Evolutionary conservation across 2,797 vertebrate species (phyloP).

Genomic region (Sebastes flavidus): DNA sequence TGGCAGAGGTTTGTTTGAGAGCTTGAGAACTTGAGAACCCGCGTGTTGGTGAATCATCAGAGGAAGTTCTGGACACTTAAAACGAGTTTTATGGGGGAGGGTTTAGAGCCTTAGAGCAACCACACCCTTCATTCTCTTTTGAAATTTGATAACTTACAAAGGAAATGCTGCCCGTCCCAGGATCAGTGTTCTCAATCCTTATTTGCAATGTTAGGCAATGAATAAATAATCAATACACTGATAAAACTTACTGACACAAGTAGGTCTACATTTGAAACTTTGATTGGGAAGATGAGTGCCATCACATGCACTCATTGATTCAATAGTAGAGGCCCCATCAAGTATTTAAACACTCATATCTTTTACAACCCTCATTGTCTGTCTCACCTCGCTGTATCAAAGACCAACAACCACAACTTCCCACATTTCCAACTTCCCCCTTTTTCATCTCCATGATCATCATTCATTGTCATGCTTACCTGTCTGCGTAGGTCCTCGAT

Average conservation of each 20-base stretch:
- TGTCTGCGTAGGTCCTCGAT: slow-evolving; percentile 88
- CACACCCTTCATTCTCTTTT: slow-evolving; percentile 79
- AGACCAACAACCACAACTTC: not conserved
- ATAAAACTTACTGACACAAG: not conserved
- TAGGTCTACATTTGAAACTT: not conserved
- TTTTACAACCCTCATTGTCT: not conserved
- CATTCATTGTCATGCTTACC: slow-evolving; percentile 73
- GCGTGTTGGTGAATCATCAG: slow-evolving; percentile 63
- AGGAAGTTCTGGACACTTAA: slow-evolving; percentile 55
- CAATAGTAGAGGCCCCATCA: not conserved
- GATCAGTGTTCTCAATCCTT: not conserved
- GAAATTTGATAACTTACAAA: slow-evolving; percentile 65
- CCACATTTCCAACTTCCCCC: not conserved
- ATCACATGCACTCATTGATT: slow-evolving; percentile 5
- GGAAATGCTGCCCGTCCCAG: not conserved
- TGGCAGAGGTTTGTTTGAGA: slow-evolving; percentile 3
- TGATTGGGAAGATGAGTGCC: not conserved
- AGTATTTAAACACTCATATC: not conserved
- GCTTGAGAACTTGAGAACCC: slow-evolving; percentile 28
- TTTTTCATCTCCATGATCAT: not conserved
- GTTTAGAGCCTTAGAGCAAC: slow-evolving; percentile 47
- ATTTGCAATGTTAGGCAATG: not conserved
- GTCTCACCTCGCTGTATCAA: not conserved
- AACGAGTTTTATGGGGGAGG: slow-evolving; percentile 50
- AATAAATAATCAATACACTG: not conserved